These are phyloP conservation scores for Meiosimyza decipiens DNA, from an alignment of 2,888 invertebrate genomes.

Conservation along the genomic window DNA sequence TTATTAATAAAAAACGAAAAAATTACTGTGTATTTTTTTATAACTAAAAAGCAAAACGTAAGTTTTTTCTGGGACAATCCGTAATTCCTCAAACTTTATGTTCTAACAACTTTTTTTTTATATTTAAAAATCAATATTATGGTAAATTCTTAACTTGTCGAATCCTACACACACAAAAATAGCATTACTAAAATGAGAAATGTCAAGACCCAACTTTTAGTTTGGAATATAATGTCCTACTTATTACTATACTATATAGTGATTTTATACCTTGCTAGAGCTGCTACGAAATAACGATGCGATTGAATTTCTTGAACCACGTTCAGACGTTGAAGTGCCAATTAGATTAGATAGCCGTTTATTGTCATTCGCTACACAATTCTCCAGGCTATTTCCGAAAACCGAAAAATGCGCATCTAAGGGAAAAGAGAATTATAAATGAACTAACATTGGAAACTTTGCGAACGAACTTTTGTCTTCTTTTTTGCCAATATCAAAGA, in stretches of 20 bases:
- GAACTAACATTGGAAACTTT: background rate
- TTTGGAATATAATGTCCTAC: background rate
- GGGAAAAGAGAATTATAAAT: too few relatives aligned
- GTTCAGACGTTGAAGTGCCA: constrained; percentile 45
- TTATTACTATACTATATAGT: background rate
- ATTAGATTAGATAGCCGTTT: constrained; percentile 56
- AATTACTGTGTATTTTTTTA: too few relatives aligned
- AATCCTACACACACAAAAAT: too few relatives aligned
- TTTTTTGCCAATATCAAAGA: constrained; percentile 82
- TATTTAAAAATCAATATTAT: too few relatives aligned
- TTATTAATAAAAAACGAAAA: too few relatives aligned
- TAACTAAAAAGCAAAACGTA: too few relatives aligned
- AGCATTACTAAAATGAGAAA: too few relatives aligned
- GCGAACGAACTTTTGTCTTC: constrained; percentile 69
- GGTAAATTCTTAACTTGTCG: too few relatives aligned
- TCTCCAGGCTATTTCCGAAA: constrained; percentile 87
- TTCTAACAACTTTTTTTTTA: too few relatives aligned
- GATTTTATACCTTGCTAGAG: constrained; percentile 37
- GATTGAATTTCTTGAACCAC: constrained; percentile 78
- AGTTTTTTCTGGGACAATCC: too few relatives aligned
- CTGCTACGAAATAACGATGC: constrained; percentile 71
- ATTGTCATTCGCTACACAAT: constrained; percentile 84
- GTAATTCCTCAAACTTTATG: too few relatives aligned
- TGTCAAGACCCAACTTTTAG: background rate
- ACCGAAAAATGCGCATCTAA: constrained; percentile 54